phyloP scores from a whole-genome alignment of 2,797 vertebrate species.

The Amblyraja radiata region DNA sequence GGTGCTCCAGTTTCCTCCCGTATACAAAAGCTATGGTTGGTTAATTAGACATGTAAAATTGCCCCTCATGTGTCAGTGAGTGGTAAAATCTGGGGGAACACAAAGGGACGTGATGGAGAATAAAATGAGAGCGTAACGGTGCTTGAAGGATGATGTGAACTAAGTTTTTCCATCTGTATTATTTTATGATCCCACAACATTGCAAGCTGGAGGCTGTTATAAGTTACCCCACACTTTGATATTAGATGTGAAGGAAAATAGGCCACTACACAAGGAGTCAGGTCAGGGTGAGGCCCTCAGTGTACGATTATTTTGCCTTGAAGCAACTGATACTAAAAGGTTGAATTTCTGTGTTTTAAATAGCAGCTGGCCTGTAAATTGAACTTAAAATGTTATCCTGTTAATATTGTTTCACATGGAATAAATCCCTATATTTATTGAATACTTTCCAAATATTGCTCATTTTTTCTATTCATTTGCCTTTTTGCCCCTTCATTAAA shows the following conservation, averaged over 20 bases:
- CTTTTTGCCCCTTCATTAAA: neutral
- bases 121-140: too few relatives aligned
- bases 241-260: neutral
- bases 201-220: neutral
- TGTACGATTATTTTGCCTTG: neutral
- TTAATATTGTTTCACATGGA: neutral
- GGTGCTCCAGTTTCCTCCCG: too few relatives aligned
- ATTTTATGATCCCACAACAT: neutral
- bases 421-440: neutral
- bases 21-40: too few relatives aligned
- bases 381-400: neutral
- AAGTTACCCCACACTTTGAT: too few relatives aligned
- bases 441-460: neutral
- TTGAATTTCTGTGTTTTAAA: constrained; percentile 10
- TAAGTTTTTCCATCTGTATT: too few relatives aligned
- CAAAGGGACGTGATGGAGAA: too few relatives aligned
- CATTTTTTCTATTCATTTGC: neutral
- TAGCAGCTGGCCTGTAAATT: neutral
- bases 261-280: neutral
- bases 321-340: neutral
- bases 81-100: too few relatives aligned
- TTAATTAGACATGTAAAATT: too few relatives aligned
- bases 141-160: too few relatives aligned
- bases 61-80: too few relatives aligned
- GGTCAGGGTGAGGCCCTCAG: neutral